Evolutionary conservation across 2,113 vertebrate species (phyloP).

Genomic region (Craseonycteris thonglongyai): DNA sequence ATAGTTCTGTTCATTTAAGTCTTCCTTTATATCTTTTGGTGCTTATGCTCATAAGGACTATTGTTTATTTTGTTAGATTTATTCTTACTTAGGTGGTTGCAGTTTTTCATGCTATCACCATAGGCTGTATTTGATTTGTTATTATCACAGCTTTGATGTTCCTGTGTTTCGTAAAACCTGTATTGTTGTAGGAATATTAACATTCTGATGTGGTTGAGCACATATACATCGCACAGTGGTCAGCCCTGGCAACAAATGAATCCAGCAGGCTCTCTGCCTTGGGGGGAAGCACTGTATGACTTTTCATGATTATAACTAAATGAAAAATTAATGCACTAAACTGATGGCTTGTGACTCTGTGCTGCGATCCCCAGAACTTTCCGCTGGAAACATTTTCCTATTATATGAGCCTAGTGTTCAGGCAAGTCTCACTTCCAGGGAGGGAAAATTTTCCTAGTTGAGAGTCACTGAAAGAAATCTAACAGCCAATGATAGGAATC

Average conservation of each 20-base stretch:
- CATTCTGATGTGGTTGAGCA: background rate
- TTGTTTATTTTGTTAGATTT: background rate
- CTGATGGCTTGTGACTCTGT: background rate
- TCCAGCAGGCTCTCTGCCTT: background rate
- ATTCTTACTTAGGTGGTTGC: background rate
- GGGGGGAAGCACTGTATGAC: background rate
- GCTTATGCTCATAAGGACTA: background rate
- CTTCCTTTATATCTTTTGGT: background rate
- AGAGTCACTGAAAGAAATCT: background rate
- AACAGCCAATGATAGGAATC: background rate
- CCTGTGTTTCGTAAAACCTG: background rate
- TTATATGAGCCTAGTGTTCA: background rate
- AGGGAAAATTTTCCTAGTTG: background rate
- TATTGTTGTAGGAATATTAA: background rate
- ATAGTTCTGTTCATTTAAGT: background rate
- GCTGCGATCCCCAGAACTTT: background rate
- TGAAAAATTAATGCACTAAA: background rate
- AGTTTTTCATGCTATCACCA: background rate
- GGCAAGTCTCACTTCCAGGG: background rate
- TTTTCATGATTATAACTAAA: background rate
- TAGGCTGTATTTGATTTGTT: background rate
- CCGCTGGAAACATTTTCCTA: background rate
- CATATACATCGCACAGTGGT: background rate
- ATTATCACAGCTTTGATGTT: background rate
- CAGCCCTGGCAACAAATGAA: background rate